Percentiles rank a stretch among this genome's conserved stretches.
phyloP scores from a whole-genome alignment of 2,888 invertebrate species.

The Endotricha flammealis region DNA sequence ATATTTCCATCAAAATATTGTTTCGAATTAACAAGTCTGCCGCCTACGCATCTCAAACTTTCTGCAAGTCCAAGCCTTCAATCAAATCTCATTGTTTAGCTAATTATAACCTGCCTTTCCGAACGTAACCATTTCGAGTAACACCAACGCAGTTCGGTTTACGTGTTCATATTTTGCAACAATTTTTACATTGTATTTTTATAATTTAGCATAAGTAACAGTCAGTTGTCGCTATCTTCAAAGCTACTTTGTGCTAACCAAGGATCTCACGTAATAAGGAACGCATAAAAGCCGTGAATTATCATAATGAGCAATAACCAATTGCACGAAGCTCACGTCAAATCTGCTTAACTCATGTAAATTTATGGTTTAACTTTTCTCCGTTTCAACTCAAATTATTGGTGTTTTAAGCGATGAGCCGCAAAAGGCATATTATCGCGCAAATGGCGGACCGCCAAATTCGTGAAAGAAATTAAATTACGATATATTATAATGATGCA shows the following conservation, averaged over 20 bases:
- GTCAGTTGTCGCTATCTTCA: conserved; percentile 45
- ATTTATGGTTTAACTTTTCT: conserved; percentile 50
- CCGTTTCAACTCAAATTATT: conserved; percentile 52
- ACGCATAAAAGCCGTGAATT: conserved; percentile 51
- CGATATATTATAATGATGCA: conserved; percentile 54
- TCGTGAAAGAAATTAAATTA: conserved; percentile 72
- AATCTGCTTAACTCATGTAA: conserved; percentile 56
- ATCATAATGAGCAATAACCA: conserved; percentile 68
- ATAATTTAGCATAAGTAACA: conserved; percentile 46
- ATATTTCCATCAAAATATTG: too few species aligned
- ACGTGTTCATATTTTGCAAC: conserved; percentile 22
- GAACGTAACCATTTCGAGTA: conserved; percentile 27
- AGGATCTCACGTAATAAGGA: conserved; percentile 42
- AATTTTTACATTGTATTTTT: conserved; percentile 26
- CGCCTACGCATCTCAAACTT: conserved; percentile 39
- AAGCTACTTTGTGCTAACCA: conserved; percentile 30
- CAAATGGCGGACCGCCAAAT: conserved; percentile 60
- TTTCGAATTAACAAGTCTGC: too few species aligned
- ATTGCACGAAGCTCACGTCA: conserved; percentile 69
- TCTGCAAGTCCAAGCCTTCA: conserved; percentile 41
- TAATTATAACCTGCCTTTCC: conserved; percentile 50
- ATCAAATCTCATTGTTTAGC: conserved; percentile 58
- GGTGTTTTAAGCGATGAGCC: conserved; percentile 54
- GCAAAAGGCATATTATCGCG: conserved; percentile 54
- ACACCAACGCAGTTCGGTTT: conserved; percentile 40